Conservation (phyloP, 2,888 invertebrate genomes). For the Galeopsomyia nigrocyanea region DNA sequence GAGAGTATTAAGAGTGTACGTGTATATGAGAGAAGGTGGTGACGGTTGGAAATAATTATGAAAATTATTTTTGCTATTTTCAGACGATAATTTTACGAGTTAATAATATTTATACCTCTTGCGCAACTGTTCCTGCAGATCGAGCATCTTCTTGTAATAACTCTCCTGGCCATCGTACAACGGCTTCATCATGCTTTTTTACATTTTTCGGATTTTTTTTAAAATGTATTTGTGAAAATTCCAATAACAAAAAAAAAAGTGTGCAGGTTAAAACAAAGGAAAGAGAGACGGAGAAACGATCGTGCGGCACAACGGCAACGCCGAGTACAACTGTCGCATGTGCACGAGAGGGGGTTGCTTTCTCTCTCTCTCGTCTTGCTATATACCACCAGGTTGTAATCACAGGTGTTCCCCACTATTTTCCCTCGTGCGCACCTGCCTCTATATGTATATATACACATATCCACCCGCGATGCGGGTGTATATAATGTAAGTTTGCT, state of each 20-base stretch:
- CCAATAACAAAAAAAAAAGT: too few relatives aligned
- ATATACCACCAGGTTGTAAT: constrained; percentile 43
- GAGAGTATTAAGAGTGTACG: too few relatives aligned
- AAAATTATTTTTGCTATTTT: too few relatives aligned
- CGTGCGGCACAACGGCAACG: constrained; percentile 38
- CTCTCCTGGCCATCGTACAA: constrained; percentile 54
- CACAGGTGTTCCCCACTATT: constrained; percentile 60
- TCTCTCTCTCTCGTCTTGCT: too few relatives aligned
- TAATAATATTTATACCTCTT: constrained; percentile 56
- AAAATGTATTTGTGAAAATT: too few relatives aligned
- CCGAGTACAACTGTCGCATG: constrained; percentile 61
- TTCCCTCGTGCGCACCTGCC: constrained; percentile 32
- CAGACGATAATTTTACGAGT: not conserved
- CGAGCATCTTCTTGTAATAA: constrained; percentile 63
- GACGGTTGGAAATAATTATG: too few relatives aligned
- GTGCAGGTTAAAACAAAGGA: not conserved
- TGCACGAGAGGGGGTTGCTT: constrained; percentile 39
- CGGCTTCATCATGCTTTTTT: constrained; percentile 52
- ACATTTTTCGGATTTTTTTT: too few relatives aligned
- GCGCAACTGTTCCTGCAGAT: constrained; percentile 63
- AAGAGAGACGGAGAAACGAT: not conserved
- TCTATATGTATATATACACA: not conserved
- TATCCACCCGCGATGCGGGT: not conserved
- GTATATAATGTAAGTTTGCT: constrained; percentile 1
- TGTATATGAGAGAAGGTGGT: too few relatives aligned